These are phyloP conservation scores for Aleadryas rufinucha DNA, from an alignment of 2,113 vertebrate genomes.

Conservation along the genomic window DNA sequence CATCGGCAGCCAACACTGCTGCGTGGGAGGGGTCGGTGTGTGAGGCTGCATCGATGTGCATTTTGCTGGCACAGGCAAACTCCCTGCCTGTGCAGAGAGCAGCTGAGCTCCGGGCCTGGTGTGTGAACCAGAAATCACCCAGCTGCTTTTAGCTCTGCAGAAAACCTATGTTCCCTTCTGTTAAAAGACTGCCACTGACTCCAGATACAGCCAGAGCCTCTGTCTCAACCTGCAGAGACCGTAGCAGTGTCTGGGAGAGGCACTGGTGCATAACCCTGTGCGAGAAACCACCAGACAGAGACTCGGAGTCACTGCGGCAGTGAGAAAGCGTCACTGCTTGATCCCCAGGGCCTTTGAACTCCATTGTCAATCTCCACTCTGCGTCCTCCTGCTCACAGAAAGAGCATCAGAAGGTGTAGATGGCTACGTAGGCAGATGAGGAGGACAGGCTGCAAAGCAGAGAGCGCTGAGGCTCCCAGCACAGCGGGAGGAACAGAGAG, in stretches of 20 bases:
- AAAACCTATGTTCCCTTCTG: not conserved
- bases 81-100: not conserved
- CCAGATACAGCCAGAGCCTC: not conserved
- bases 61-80: not conserved
- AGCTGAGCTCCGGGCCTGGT: not conserved
- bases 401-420: not conserved
- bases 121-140: not conserved
- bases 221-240: not conserved
- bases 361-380: fast-evolving
- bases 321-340: not conserved
- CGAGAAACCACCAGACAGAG: not conserved
- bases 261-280: not conserved
- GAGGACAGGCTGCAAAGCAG: not conserved
- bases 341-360: not conserved
- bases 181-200: not conserved
- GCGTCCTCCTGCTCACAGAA: not conserved
- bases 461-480: not conserved
- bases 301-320: not conserved
- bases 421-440: not conserved
- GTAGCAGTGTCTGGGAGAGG: not conserved
- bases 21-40: not conserved
- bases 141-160: not conserved
- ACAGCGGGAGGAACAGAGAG: not conserved
- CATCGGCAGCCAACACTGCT: not conserved
- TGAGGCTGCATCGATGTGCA: not conserved